Evolutionary conservation across 2,797 vertebrate species (phyloP).

Genomic region (Poecilia gillii): DNA sequence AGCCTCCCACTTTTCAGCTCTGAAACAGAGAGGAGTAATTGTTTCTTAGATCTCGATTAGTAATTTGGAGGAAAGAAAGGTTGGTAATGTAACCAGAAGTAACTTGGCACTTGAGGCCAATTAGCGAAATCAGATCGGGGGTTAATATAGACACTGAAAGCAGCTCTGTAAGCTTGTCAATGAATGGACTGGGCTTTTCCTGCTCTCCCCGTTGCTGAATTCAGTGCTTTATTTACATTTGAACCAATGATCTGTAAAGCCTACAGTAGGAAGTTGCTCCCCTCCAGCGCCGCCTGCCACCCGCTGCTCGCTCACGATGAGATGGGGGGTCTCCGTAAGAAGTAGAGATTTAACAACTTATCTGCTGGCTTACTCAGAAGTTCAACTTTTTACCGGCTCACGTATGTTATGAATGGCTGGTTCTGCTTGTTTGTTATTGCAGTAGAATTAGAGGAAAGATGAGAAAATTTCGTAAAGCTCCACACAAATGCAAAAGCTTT

Average conservation of each 20-base stretch:
- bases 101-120: constrained; percentile 75
- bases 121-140: constrained; percentile 76
- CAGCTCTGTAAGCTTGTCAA: constrained; percentile 63
- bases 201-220: constrained; percentile 19
- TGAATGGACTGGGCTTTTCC: constrained; percentile 58
- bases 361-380: background rate
- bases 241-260: constrained; percentile 32
- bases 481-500: background rate
- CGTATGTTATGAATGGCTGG: background rate
- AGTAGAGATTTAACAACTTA: background rate
- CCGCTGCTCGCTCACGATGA: background rate
- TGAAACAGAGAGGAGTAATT: constrained; percentile 65
- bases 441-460: background rate
- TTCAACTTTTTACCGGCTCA: background rate
- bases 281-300: background rate
- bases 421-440: background rate
- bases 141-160: constrained; percentile 63
- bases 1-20: constrained; percentile 54
- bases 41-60: constrained; percentile 75
- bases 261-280: constrained; percentile 5
- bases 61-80: constrained; percentile 64
- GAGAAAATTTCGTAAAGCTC: background rate
- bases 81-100: constrained; percentile 75
- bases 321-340: background rate
- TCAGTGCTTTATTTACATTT: constrained; percentile 34